These are phyloP conservation scores for Dasyornis broadbenti DNA, from an alignment of 2,113 vertebrate genomes.

Conservation along the genomic window DNA sequence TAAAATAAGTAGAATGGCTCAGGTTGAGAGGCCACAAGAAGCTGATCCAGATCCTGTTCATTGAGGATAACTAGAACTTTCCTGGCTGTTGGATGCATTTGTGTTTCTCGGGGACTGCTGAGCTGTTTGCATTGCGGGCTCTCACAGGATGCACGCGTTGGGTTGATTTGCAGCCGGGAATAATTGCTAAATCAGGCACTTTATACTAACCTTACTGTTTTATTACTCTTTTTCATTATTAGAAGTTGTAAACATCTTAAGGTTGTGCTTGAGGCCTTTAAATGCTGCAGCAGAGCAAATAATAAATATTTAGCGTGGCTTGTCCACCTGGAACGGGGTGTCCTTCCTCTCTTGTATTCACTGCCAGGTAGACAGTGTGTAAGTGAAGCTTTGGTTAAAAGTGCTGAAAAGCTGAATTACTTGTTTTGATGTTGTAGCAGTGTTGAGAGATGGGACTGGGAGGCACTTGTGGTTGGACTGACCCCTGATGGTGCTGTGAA, in stretches of 20 bases:
- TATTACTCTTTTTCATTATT: not conserved
- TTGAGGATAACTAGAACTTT: not conserved
- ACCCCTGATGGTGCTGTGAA: not conserved
- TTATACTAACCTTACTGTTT: not conserved
- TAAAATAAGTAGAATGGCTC: constrained; percentile 4
- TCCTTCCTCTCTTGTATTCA: not conserved
- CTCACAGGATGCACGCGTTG: not conserved
- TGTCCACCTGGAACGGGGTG: not conserved
- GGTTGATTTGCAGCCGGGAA: not conserved
- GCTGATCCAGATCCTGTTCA: not conserved
- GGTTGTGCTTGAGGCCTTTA: not conserved
- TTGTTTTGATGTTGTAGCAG: not conserved
- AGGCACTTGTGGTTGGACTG: fast-evolving
- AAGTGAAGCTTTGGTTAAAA: not conserved
- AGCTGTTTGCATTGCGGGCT: not conserved
- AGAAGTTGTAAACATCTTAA: not conserved
- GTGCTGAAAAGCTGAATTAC: not conserved
- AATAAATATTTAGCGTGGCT: not conserved
- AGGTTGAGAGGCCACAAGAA: not conserved
- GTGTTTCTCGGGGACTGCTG: not conserved
- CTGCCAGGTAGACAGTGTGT: not conserved
- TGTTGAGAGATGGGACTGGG: not conserved
- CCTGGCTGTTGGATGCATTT: fast-evolving
- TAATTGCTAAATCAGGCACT: not conserved
- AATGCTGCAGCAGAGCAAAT: not conserved